These are phyloP conservation scores for Anagrus nilaparvatae DNA, from an alignment of 1,140 invertebrate genomes.

Conservation along the genomic window DNA sequence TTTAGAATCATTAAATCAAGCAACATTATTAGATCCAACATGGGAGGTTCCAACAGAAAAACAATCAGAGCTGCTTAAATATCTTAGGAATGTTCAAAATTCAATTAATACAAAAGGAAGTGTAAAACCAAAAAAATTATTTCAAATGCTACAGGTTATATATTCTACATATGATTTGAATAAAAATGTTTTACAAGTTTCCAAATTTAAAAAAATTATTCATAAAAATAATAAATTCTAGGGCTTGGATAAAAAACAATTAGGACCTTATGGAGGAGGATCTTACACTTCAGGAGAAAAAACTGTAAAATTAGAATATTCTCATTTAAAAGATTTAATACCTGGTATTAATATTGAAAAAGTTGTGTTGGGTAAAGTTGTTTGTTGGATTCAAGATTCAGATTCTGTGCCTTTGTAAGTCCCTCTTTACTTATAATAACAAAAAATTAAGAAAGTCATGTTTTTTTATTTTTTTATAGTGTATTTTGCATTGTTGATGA, in stretches of 20 bases:
- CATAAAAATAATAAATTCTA: slow-evolving; percentile 24
- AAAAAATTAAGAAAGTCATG: too few relatives aligned
- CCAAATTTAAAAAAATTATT: slow-evolving; percentile 2
- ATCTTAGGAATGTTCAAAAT: slow-evolving; percentile 55
- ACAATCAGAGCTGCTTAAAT: slow-evolving; percentile 52
- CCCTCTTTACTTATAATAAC: slow-evolving; percentile 2
- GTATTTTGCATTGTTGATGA: slow-evolving; percentile 73
- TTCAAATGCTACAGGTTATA: slow-evolving; percentile 53
- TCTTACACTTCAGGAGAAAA: slow-evolving; percentile 44
- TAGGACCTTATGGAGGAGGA: slow-evolving; percentile 52
- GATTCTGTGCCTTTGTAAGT: slow-evolving; percentile 71
- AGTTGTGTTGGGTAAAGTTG: slow-evolving; percentile 68
- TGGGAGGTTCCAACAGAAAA: slow-evolving; percentile 59
- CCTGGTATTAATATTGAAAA: slow-evolving; percentile 54
- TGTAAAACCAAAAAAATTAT: slow-evolving; percentile 59
- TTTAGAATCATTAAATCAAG: slow-evolving; percentile 56
- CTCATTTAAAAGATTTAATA: slow-evolving; percentile 42
- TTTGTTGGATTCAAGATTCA: slow-evolving; percentile 64
- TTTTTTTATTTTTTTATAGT: slow-evolving; percentile 49
- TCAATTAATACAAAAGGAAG: slow-evolving; percentile 60
- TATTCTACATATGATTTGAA: slow-evolving; percentile 7
- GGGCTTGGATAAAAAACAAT: slow-evolving; percentile 46
- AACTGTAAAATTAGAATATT: slow-evolving; percentile 44
- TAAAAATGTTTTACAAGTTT: slow-evolving; percentile 16
- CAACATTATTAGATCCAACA: slow-evolving; percentile 58